phyloP scores from a whole-genome alignment of 53 echinoderm and acorn worm species.

The Astropecten irregularis region DNA sequence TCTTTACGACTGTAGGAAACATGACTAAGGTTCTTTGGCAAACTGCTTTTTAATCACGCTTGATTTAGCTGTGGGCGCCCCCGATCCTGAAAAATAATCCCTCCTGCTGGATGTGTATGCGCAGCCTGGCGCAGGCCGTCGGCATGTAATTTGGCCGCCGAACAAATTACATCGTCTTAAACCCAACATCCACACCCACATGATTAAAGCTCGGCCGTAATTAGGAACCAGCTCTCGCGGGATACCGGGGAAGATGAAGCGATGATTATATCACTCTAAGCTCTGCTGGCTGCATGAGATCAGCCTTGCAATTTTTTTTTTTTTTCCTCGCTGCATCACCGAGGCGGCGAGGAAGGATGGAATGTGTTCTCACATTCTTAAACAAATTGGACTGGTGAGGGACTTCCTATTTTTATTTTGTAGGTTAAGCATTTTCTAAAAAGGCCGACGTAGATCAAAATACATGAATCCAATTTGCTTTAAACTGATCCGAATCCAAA shows the following conservation, averaged over 20 bases:
- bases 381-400: neutral
- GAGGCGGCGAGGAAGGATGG: constrained; percentile 1
- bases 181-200: constrained; percentile 12
- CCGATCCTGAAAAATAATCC: constrained; percentile 1
- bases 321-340: no score
- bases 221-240: constrained; percentile 23
- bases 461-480: no score
- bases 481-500: no score
- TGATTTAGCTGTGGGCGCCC: constrained; percentile 33
- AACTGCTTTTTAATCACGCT: constrained; percentile 7
- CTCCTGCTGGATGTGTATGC: no score
- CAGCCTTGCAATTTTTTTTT: no score
- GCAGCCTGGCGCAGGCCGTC: no score
- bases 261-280: no score
- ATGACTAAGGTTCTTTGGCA: constrained; percentile 28
- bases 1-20: neutral
- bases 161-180: constrained; percentile 26
- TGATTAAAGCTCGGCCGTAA: constrained; percentile 31
- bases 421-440: neutral
- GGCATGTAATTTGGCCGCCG: constrained; percentile 17
- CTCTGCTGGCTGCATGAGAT: no score
- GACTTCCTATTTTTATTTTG: constrained; percentile 7
- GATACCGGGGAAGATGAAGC: neutral
- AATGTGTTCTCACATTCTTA: constrained; percentile 30
- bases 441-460: no score